Evolutionary conservation across 2,113 vertebrate genomes (phyloP), one percentile per base, ranked within the genome.

Genomic region (Sterrhoptilus dennistouni): DNA sequence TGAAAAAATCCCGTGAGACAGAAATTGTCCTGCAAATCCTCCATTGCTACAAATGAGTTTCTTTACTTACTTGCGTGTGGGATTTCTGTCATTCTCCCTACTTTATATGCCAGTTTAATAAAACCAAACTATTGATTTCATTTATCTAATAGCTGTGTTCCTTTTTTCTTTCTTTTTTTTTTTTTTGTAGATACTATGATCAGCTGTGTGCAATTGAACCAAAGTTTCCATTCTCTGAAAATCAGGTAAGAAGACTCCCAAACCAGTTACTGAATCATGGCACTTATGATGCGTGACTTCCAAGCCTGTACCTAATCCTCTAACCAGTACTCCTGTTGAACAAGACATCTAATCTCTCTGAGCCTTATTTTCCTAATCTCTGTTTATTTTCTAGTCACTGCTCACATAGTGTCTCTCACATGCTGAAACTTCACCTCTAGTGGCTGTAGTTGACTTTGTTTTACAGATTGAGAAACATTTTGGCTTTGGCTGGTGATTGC

Each of bases 221-320:
- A 61, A 99, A 99, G 97, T 99, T 99, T 95, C 99, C 99, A 64
- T 99, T 99, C 98, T 98, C 98, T 95, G 99, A 99, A 98, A 99
- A 99, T 96, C 99, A 99, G 98, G 99, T 99, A 98, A 98, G 97
- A 59, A 14, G 20, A 50, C 13, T 31, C 21, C 8, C 47, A 63
- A 52, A 44, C 10, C 9, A 28, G 27, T 63, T 38, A 80, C 23
- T 38, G 69, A 78, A 29, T 72, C 14, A 1, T 31, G 33, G 15
- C 38, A 45, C 4, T 2, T 21, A 2, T 0, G 0, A 35, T 68
- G 7, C 80, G 3, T 33, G n/a, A 52, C 65, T 93, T 79, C 18
- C 5, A 70, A 76, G 47, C 33, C 21, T 66, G 14, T 56, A 61
- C n/a, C 27, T 86, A 66, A 92, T 88, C 63, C 7, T 27, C 25